Evolutionary conservation across 2,113 vertebrate species (phyloP), one percentile per base, ranked within the genome.

Genomic region (Pogona vitticeps): DNA sequence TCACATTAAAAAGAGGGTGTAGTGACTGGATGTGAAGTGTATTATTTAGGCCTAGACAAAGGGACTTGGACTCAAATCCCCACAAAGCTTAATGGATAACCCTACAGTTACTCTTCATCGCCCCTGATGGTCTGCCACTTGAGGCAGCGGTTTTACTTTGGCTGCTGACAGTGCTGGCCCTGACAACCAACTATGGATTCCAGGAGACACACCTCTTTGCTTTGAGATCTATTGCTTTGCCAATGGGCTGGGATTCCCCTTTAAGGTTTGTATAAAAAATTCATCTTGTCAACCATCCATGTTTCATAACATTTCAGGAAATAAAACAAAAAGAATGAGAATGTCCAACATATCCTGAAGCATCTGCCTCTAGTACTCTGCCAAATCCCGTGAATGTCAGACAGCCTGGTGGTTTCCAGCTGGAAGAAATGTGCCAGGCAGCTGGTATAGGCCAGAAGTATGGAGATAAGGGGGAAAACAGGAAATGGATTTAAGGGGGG

Each of bases 281-380:
- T 56, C 20, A 28, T 61, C 72, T 4, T 6, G 56, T 68, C 76
- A 63, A 1, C 23, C 23, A 18, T 67, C 13, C 58, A 88, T 86
- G 59, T 61, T 88, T 68, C 18, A 52, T 79, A 71, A 17, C 87
- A 36, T 46, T 21, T 84, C 68, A 15, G 72, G 84, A 82, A 75
- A 70, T n/a, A 36, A 80, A 92, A 86, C 0, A 67, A 21, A 87
- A 83, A 52, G 10, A 36, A 5, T 67, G 52, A 88, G 77, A 81
- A 21, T 0, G 0, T 9, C 28, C 0, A 0, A 42, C 15, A 26
- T 38, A 76, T 81, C 65, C 56, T 87, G 87, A 61, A 83, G 75
- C 65, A 86, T 80, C 80, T 86, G 70, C 84, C 87, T 89, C 38
- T 36, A 68, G 7, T 84, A 59, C 10, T 5, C 40, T 84, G 76